Evolutionary conservation across 1,140 invertebrate genomes (phyloP), one percentile per base, ranked within the genome.

Genomic region (Matsumurasca onukii): DNA sequence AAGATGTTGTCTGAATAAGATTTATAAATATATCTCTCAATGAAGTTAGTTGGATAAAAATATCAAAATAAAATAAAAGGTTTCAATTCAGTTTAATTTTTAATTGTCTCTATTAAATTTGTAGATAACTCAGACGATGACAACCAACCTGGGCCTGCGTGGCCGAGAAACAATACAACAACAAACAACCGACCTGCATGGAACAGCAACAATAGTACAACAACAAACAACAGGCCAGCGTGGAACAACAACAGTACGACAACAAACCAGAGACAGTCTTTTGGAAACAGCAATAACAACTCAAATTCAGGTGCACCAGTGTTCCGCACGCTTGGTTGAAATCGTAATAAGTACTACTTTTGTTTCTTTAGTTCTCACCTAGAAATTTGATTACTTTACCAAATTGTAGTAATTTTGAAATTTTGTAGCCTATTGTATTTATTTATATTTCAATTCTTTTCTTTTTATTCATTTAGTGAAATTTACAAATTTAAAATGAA

Each of bases 271-370:
- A 17, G 3, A 3, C 24, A 17, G 17, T 51, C 17, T 17, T 17
- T 17, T 20, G 49, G 3, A 3, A 51, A 51, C 49, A 20, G n/a
- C 49, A 20, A n/a, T 22, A 51, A 51, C 24, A 51, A 65, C 13
- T 64, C 63, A 24, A 75, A 63, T 75, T 55, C 66, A 49, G 59
- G 67, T 71, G 30, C 70, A n/a, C n/a, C n/a, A n/a, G n/a, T n/a
- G n/a, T n/a, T n/a, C n/a, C n/a, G n/a, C n/a, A n/a, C n/a, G n/a
- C n/a, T n/a, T n/a, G n/a, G n/a, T n/a, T n/a, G n/a, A n/a, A n/a
- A n/a, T n/a, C n/a, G n/a, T n/a, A n/a, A n/a, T n/a, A n/a, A n/a
- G n/a, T n/a, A n/a, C n/a, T n/a, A n/a, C n/a, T n/a, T n/a, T n/a
- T n/a, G n/a, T n/a, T n/a, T n/a, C n/a, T n/a, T n/a, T n/a, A n/a